Evolutionary conservation across 2,113 vertebrate genomes (phyloP), one percentile per base, ranked within the genome.

Genomic region (Steatornis caripensis): DNA sequence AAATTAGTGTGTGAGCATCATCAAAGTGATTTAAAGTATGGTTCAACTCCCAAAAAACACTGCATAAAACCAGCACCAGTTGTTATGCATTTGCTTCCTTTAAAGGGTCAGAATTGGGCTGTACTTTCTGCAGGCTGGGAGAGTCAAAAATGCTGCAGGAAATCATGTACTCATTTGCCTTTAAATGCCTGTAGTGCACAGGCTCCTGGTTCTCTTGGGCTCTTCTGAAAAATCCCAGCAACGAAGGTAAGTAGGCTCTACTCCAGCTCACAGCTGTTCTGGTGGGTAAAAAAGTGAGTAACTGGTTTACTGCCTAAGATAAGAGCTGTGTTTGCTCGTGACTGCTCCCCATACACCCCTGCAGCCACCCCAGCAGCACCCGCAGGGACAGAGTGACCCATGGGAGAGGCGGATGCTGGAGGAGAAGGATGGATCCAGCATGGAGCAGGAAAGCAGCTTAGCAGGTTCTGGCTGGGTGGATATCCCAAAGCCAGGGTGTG

Each of bases 1-100:
- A 91, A 87, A 88, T 84, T 41, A 65, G 32, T 54, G 54, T 74
- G 60, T 82, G 74, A 46, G 36, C 65, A 76, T 72, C 77, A 61
- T 82, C 81, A 79, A 89, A 96, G 61, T 69, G 70, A 91, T 82
- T 92, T 90, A 70, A 92, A 88, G 53, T 53, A 49, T 80, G 46
- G 70, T 80, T 96, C 79, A 79, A 4, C 19, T 84, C 65, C 92
- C 80, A 68, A 79, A 95, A 93, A 57, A 27, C 45, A 75, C 76
- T 58, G n/a, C 1, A 1, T 57, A 84, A 88, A 93, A 82, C 2
- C 64, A 82, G 34, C 29, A 41, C 54, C 45, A 49, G 81, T 95
- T 90, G 46, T 75, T 95, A 62, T 60, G 64, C n/a, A 6, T 87
- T 92, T 76, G 45, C 77, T 94, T 78, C 53, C 57, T 87, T 78